Evolutionary conservation across 2,113 vertebrate species (phyloP).

Genomic region (Ameiurus melas): DNA sequence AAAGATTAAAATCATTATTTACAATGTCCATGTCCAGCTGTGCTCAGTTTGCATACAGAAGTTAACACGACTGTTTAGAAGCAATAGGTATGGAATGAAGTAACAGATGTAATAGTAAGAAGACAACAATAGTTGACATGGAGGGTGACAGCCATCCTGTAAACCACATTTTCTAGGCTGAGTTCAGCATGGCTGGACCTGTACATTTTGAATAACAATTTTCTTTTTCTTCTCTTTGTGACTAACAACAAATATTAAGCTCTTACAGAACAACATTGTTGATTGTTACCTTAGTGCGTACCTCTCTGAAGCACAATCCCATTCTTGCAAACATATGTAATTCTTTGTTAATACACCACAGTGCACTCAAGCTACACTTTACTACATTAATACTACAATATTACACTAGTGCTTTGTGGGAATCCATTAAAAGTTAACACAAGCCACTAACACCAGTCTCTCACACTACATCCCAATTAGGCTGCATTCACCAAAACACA

Average conservation of each 20-base stretch:
- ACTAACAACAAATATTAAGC: not conserved
- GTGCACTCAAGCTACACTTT: constrained; percentile 21
- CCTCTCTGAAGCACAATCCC: constrained; percentile 20
- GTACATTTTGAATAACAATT: not conserved
- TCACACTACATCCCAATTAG: constrained; percentile 35
- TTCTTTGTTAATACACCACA: constrained; percentile 35
- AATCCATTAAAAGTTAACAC: constrained; percentile 30
- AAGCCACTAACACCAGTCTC: constrained; percentile 36
- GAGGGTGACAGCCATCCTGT: not conserved
- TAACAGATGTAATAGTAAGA: not conserved
- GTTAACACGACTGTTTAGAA: not conserved
- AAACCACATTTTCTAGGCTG: not conserved
- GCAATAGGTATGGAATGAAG: not conserved
- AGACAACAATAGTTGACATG: not conserved
- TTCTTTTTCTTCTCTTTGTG: not conserved
- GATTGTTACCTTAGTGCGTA: not conserved
- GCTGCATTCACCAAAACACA: constrained; percentile 38
- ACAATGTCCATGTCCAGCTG: not conserved
- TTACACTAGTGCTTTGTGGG: constrained; percentile 28
- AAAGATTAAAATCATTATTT: not conserved
- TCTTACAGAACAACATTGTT: not conserved
- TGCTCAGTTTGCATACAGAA: not conserved
- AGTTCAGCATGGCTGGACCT: not conserved
- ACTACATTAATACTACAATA: constrained; percentile 26
- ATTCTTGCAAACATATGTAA: constrained; percentile 28